Base-by-base conservation (phyloP, 2,888 invertebrate species). In the Brachycybe producta region DNA sequence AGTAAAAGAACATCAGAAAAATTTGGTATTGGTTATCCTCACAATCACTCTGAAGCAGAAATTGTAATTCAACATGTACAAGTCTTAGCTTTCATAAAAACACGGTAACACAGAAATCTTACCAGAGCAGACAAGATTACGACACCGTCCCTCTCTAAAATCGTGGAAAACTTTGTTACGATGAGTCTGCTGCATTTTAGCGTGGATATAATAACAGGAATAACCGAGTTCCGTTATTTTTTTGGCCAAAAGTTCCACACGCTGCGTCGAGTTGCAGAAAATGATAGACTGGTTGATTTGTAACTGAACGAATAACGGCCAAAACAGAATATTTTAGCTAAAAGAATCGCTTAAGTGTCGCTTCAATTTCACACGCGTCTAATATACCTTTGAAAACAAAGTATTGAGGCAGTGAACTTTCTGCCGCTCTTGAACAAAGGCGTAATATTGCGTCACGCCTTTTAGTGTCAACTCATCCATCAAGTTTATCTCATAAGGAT, bases 251-350 rank as follows among this genome's bases (percentile, higher is more conserved):
- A 99, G 75, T 72, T 98, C 98, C 58, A 99, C 98, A 62, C 98
- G 83, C 72, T 98, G 97, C 61, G 98, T 97, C 57, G 95, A 95
- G 74, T 98, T 98, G 74, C 98, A 99, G 75, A 98, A 98, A 71
- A 99, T 98, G 66, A 98, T 99, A 63, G 97, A 95, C 77, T 98
- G 98, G 74, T 92, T 95, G 68, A 97, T 97, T 80, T 97, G 97
- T 70, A 98, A 77, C 84, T 88, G 76, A 55, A 73, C 73, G 64
- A 54, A 63, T 63, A 57, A 52, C 17, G n/a, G n/a, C n/a, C n/a
- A n/a, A n/a, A n/a, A n/a, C n/a, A n/a, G 36, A 11, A 7, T 45
- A 15, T n/a, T 27, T 27, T 51, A n/a, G n/a, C n/a, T 23, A 19
- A 21, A 8, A 26, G 49, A 35, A 17, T n/a, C n/a, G n/a, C n/a